Evolutionary conservation across 2,888 invertebrate genomes (phyloP).

Genomic region (Lasioglossum marginatum): DNA sequence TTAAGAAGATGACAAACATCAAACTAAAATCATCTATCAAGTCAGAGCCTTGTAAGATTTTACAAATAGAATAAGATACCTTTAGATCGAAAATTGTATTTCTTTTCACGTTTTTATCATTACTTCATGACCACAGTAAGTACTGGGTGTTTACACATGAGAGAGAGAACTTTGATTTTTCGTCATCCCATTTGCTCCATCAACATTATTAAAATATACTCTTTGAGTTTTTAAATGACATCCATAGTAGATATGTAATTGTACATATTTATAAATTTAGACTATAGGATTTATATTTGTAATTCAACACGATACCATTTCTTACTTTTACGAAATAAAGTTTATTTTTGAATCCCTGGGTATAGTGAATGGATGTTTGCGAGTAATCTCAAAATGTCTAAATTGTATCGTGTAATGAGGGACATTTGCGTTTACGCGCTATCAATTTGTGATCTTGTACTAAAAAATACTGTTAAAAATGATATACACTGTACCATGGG

Average conservation of each 20-base stretch:
- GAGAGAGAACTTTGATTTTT: constrained; percentile 28
- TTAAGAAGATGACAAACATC: constrained; percentile 52
- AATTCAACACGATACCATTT: constrained; percentile 81
- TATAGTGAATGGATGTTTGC: constrained; percentile 74
- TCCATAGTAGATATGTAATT: constrained; percentile 78
- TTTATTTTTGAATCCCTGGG: constrained; percentile 80
- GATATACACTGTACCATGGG: constrained; percentile 39
- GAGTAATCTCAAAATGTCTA: constrained; percentile 68
- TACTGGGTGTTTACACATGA: constrained; percentile 39
- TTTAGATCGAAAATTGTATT: constrained; percentile 23
- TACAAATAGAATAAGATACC: constrained; percentile 39
- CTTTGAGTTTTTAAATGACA: constrained; percentile 74
- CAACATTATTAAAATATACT: constrained; percentile 70
- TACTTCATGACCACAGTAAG: constrained; percentile 20
- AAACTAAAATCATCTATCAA: constrained; percentile 40
- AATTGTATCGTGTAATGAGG: constrained; percentile 61
- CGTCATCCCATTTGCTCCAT: constrained; percentile 78
- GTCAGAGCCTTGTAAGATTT: constrained; percentile 53
- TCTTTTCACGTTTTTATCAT: constrained; percentile 26
- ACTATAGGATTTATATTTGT: constrained; percentile 81
- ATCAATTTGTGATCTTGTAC: constrained; percentile 68
- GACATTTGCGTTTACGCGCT: constrained; percentile 59
- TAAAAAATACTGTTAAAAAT: constrained; percentile 60
- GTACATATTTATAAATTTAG: constrained; percentile 83
- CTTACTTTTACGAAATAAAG: constrained; percentile 82